Base-by-base conservation (phyloP, 2,888 invertebrate species). In the Lamproptera curius region DNA sequence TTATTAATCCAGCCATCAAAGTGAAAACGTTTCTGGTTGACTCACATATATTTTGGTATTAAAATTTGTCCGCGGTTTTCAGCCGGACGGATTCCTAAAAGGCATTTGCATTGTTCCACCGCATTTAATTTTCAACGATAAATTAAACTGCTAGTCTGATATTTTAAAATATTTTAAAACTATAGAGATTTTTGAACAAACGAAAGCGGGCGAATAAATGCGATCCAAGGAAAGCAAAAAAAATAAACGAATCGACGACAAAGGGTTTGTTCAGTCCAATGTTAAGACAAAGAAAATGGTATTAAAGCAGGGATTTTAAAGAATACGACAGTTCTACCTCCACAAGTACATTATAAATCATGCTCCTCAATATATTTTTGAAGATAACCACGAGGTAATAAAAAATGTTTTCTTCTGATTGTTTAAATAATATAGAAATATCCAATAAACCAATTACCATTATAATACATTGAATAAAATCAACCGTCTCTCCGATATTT, bases 21-120 rank as follows among this genome's bases (percentile, higher is more conserved):
- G 31, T 45, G 23, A 45, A 31, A 33, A 17, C 31, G 16, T 11
- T 45, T 34, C 46, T 15, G 16, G 16, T 35, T 16, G 35, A 46
- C 28, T 40, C 35, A 34, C 16, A 46, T 35, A 16, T 11, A 37
- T 40, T 39, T 46, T 40, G 16, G 40, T 41, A 46, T 46, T 41
- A 23, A 40, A 46, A 31, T 46, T 46, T 41, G 20, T 36, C 35
- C 28, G 10, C 11, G 26, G 41, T 16, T 36, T 46, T 40, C 35
- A 40, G 16, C 46, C 36, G 13, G 17, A 17, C n/a, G 11, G 23
- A 46, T 34, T 42, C 35, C 36, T 42, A 16, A 16, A 35, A 4
- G 40, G 17, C 17, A 9, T n/a, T 4, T 9, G 17, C 36, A 16
- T 47, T 47, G 46, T 31, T 47, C 9, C 37, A 37, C n/a, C n/a